These are phyloP conservation scores for Antheraea pernyi DNA, from an alignment of 1,140 invertebrate genomes.

Conservation along the genomic window DNA sequence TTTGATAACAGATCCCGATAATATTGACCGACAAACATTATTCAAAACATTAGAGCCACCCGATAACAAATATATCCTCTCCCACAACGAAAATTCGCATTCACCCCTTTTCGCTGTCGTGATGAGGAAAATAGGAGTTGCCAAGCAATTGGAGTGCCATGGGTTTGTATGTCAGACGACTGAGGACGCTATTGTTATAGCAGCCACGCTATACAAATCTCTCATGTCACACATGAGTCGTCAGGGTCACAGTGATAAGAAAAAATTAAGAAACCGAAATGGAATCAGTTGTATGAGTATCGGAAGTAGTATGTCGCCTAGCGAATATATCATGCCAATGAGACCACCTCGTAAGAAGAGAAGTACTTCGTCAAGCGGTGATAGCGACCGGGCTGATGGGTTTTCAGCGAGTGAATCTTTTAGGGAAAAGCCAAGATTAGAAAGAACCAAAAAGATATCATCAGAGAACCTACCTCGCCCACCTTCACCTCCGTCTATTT, in stretches of 20 bases:
- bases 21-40: constrained; percentile 85
- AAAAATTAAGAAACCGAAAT: constrained; percentile 82
- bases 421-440: constrained; percentile 51
- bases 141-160: constrained; percentile 92
- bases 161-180: constrained; percentile 92
- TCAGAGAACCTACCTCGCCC: constrained; percentile 42
- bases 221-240: constrained; percentile 88
- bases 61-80: constrained; percentile 80
- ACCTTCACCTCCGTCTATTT: constrained; percentile 59
- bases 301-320: constrained; percentile 78
- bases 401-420: constrained; percentile 62
- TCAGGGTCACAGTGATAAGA: constrained; percentile 67
- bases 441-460: constrained; percentile 47
- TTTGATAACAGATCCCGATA: constrained; percentile 90
- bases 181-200: constrained; percentile 94
- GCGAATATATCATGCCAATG: constrained; percentile 66
- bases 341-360: constrained; percentile 81
- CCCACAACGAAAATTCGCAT: constrained; percentile 81
- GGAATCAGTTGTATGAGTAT: constrained; percentile 86
- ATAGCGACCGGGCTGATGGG: constrained; percentile 79
- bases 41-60: constrained; percentile 79
- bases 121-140: constrained; percentile 89
- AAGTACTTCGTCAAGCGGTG: constrained; percentile 80
- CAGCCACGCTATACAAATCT: constrained; percentile 92
- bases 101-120: constrained; percentile 94